Evolutionary conservation across 2,888 invertebrate genomes (phyloP).

Genomic region (Thera obeliscata): DNA sequence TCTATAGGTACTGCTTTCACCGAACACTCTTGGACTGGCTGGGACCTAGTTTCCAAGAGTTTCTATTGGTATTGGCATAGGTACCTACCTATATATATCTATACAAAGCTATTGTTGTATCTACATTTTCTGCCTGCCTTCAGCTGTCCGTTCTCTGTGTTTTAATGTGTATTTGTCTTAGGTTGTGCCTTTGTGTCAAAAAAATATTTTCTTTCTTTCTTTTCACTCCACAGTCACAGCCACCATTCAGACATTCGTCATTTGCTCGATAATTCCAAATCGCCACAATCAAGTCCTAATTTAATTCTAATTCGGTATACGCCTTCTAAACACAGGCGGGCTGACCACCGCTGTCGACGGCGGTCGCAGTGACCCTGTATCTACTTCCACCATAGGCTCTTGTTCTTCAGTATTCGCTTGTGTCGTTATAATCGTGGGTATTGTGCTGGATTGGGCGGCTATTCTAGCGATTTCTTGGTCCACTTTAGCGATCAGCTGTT

Average conservation of each 20-base stretch:
- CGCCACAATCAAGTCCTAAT: not conserved
- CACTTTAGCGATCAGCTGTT: conserved; percentile 67
- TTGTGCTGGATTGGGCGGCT: conserved; percentile 54
- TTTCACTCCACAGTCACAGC: too few species aligned
- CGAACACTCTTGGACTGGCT: too few species aligned
- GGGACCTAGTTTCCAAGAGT: too few species aligned
- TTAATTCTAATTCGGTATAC: conserved; percentile 21
- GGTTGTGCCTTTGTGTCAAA: too few species aligned
- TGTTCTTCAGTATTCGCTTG: conserved; percentile 37
- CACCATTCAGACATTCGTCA: not conserved
- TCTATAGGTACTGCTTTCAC: too few species aligned
- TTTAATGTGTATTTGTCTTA: too few species aligned
- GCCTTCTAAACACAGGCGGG: conserved; percentile 51
- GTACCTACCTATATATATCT: too few species aligned
- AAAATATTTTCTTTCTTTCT: too few species aligned
- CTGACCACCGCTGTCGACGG: conserved; percentile 59
- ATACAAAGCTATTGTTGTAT: too few species aligned
- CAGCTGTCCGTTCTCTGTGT: too few species aligned
- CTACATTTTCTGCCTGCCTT: too few species aligned
- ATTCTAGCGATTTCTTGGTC: conserved; percentile 75
- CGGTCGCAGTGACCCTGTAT: conserved; percentile 55
- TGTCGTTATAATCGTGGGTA: conserved; percentile 55
- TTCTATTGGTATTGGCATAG: too few species aligned
- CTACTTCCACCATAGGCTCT: conserved; percentile 33
- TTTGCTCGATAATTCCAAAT: not conserved